Base-by-base conservation (phyloP, 2,888 invertebrate genomes). In the Cheilosia urbana region DNA sequence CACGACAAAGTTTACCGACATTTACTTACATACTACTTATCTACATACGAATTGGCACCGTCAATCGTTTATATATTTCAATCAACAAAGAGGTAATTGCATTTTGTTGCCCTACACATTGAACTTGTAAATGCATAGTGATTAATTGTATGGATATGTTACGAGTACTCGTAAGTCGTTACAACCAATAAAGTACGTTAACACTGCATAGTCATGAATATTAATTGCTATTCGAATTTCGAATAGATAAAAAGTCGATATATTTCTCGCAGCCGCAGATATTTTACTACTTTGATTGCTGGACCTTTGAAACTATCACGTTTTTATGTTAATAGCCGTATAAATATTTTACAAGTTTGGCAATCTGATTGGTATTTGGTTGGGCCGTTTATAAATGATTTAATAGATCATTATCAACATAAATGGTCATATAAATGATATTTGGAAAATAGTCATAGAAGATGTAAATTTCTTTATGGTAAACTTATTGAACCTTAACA, bases 11-110 rank as follows among this genome's bases (percentile, higher is more conserved):
- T n/a, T 4, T 21, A 51, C 19, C 15, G 37, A 51, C 13, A 2
- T 49, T 13, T 9, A 19, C 19, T 19, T 13, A 4, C 2, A 3
- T 21, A 21, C 4, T 21, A 21, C 4, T 9, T 49, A 13, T 2
- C 9, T 37, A 65, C 15, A 24, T 19, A 17, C 37, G 42, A 53
- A 53, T 53, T 40, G 19, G 1, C 27, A n/a, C 24, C 9, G 24
- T 42, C 19, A 55, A 68, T 15, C 66, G 66, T 53, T 53, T 66
- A 53, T 42, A 53, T 42, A 40, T 68, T 40, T 68, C 37, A 40
- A 27, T 68, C 66, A 55, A 13, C 3, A 9, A 49, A 5, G 27
- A 42, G 53, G 27, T 27, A 42, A 66, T 66, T 53, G 51, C 51
- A n/a, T 2, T 63, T 49, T 37, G 13, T 13, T 37, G 37, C 37